Conservation (phyloP, 1,140 invertebrate genomes). For the Acromyrmex charruanus region DNA sequence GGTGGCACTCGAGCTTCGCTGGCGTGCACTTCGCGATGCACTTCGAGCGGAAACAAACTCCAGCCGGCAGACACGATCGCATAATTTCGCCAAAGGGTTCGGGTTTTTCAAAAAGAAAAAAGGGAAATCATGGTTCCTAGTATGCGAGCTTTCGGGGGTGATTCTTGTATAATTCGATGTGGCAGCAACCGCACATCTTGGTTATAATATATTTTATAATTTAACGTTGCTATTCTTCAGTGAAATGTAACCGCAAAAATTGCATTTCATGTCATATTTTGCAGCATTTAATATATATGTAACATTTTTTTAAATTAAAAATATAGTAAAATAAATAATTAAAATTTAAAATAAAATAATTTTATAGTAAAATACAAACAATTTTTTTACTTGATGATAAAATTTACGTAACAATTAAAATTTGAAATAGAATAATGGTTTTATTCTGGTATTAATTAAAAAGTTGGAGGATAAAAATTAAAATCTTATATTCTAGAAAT, state of each 20-base stretch:
- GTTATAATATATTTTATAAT: slow-evolving; percentile 6
- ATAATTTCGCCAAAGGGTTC: slow-evolving; percentile 45
- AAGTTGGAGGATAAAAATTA: neutral
- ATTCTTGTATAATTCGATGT: neutral
- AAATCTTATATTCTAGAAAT: neutral
- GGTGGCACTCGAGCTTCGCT: slow-evolving; percentile 37
- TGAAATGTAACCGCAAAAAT: neutral
- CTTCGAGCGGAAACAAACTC: slow-evolving; percentile 44
- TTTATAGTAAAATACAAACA: too few species aligned
- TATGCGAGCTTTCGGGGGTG: neutral
- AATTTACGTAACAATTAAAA: neutral
- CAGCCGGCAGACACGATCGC: slow-evolving; percentile 31
- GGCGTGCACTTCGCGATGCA: slow-evolving; percentile 47
- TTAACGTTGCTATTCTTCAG: neutral
- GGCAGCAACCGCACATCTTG: too few species aligned
- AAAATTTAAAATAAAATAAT: neutral
- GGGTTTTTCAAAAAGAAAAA: slow-evolving; percentile 42
- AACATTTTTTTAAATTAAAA: neutral
- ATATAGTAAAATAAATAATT: too few species aligned
- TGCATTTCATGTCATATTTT: neutral
- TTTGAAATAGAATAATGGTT: neutral
- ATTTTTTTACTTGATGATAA: too few species aligned
- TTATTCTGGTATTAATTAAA: neutral
- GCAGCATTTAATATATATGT: neutral
- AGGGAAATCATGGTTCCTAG: neutral